Conservation (phyloP, 2,797 vertebrate genomes). For the Spheniscus humboldti region DNA sequence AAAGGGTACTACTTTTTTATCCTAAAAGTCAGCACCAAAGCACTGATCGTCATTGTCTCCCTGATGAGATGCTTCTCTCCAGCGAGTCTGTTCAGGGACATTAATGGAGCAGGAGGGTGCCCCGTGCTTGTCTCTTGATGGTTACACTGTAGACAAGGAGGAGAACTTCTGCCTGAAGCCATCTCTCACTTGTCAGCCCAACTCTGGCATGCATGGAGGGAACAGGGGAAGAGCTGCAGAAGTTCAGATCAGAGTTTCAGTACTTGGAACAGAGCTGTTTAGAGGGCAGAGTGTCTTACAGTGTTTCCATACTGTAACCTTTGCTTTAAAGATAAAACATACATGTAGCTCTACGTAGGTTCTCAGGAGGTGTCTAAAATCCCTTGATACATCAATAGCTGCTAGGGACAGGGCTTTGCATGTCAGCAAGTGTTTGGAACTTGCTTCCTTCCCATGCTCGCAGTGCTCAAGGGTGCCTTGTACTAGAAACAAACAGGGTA, state of each 20-base stretch:
- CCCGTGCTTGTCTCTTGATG: background rate
- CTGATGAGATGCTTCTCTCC: background rate
- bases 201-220: background rate
- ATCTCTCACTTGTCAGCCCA: background rate
- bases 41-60: background rate
- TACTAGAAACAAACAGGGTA: background rate
- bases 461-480: background rate
- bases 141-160: background rate
- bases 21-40: background rate
- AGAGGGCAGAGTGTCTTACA: background rate
- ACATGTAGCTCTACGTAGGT: rapidly evolving
- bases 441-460: background rate
- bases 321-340: background rate
- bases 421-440: background rate
- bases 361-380: background rate
- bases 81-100: background rate
- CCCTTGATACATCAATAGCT: background rate
- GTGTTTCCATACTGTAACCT: background rate
- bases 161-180: background rate
- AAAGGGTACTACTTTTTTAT: background rate
- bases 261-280: background rate
- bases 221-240: background rate
- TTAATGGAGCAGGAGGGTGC: background rate
- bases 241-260: background rate
- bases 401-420: background rate